Evolutionary conservation across 1,140 invertebrate genomes (phyloP), one percentile per base, ranked within the genome.

Genomic region (Pseudomyrmex flavicornis): DNA sequence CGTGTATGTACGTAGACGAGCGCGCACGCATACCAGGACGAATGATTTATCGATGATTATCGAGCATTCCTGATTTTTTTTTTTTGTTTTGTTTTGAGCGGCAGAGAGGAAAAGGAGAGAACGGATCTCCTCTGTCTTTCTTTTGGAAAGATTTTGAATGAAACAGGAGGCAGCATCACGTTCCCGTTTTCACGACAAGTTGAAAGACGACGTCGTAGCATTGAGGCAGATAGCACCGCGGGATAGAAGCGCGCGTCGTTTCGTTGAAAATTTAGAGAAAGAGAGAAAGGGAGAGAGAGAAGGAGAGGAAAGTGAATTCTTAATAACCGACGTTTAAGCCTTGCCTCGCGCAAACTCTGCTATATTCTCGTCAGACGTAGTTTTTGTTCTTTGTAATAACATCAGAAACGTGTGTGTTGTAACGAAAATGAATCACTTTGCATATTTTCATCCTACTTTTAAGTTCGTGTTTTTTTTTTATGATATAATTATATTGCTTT

Each of bases 1-100:
- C 58, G 77, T 46, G 61, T 74, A 85, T 46, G 61, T 74, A 85
- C 63, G 61, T 61, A 26, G 26, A 80, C 35, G 44, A 0, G 48
- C 63, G 48, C 63, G 46, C 46, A 76, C 68, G 10, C 74, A 83
- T 46, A 72, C 80, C 35, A 26, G n/a, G 1, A 26, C 77, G 80
- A 75, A 75, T 92, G 91, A 92, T 91, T 91, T 91, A 92, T 89
- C 85, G 90, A 92, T 91, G 90, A 93, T 93, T 91, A 91, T 92
- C 89, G 90, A 85, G 84, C 90, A 92, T 92, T 92, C 92, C 91
- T 91, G 91, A 93, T 93, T 91, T 92, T 17, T 17, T 17, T 17
- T 17, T 17, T 26, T 26, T 26, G 2, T 91, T 92, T 26, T 26
- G 91, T 92, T 89, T 87, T 77, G 46, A 59, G 82, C 35, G 5